Evolutionary conservation across 30 jellyfish, hydroid and myxozoan species (phyloP).

Genomic region (Pelagia noctiluca): DNA sequence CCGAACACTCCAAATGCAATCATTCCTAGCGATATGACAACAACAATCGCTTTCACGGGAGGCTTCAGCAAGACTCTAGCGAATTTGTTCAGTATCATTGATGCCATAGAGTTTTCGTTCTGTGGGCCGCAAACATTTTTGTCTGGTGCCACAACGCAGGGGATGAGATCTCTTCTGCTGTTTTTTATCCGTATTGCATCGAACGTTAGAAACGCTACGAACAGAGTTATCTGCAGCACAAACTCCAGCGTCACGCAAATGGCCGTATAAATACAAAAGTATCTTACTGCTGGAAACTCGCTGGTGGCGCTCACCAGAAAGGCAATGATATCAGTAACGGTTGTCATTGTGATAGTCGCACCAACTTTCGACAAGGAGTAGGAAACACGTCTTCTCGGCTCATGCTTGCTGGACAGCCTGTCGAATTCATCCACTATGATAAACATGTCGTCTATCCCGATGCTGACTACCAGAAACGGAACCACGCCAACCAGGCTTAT

Average conservation of each 20-base stretch:
- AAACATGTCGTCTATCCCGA: slow-evolving; percentile 82
- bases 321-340: slow-evolving; percentile 76
- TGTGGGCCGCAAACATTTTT: background rate
- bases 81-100: slow-evolving; percentile 15
- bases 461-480: slow-evolving; percentile 77
- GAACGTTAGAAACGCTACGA: slow-evolving; percentile 61
- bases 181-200: slow-evolving; percentile 63
- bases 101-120: background rate
- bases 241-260: slow-evolving; percentile 44
- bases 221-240: slow-evolving; percentile 57
- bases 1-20: slow-evolving; percentile 59
- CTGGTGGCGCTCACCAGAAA: slow-evolving; percentile 62
- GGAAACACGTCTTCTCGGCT: slow-evolving; percentile 62
- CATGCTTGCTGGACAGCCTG: slow-evolving; percentile 37
- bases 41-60: slow-evolving; percentile 26
- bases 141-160: slow-evolving; percentile 66
- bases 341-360: slow-evolving; percentile 84
- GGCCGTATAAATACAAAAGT: slow-evolving; percentile 70
- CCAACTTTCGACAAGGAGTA: slow-evolving; percentile 67
- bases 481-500: slow-evolving; percentile 69
- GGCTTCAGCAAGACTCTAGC: slow-evolving; percentile 21
- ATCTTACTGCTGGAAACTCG: slow-evolving; percentile 73
- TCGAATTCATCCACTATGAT: slow-evolving; percentile 72
- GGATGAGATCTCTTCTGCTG: slow-evolving; percentile 67
- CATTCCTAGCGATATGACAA: slow-evolving; percentile 24